These are phyloP conservation scores for Cephus pygmeus DNA, from an alignment of 2,888 invertebrate genomes.

Conservation along the genomic window DNA sequence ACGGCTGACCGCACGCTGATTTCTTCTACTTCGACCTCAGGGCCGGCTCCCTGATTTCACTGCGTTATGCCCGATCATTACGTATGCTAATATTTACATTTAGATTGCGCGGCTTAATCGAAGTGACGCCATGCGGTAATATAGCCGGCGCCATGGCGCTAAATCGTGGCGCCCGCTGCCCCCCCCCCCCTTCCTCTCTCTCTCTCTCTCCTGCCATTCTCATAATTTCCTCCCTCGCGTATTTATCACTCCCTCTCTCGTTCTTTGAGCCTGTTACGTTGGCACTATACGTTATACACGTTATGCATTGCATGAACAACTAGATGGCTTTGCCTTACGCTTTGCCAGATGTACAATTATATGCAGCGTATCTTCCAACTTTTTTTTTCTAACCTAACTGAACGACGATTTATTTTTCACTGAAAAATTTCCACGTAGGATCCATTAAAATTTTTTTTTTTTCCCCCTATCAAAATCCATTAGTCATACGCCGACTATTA, in stretches of 20 bases:
- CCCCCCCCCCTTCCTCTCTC: conserved; percentile 19
- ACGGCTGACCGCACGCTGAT: background rate
- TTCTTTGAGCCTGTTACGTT: background rate
- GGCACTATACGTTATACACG: background rate
- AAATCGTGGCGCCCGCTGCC: conserved; percentile 45
- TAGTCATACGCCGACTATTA: background rate
- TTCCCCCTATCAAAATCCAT: background rate
- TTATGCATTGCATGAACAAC: background rate
- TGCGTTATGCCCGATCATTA: conserved; percentile 55
- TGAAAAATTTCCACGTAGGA: background rate
- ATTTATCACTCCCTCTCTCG: background rate
- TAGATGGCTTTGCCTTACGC: background rate
- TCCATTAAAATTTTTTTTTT: background rate
- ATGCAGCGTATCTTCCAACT: background rate
- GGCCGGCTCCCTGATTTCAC: background rate
- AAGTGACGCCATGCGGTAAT: conserved; percentile 64
- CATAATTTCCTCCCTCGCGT: conserved; percentile 5
- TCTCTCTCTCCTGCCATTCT: background rate
- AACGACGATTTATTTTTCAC: background rate
- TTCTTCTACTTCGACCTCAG: background rate
- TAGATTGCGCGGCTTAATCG: conserved; percentile 63
- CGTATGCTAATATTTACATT: conserved; percentile 64
- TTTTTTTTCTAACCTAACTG: background rate
- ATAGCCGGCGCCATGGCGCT: conserved; percentile 63
- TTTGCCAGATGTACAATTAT: background rate